These are phyloP conservation scores for Clepsis dumicolana DNA, from an alignment of 2,888 invertebrate species.

Conservation along the genomic window DNA sequence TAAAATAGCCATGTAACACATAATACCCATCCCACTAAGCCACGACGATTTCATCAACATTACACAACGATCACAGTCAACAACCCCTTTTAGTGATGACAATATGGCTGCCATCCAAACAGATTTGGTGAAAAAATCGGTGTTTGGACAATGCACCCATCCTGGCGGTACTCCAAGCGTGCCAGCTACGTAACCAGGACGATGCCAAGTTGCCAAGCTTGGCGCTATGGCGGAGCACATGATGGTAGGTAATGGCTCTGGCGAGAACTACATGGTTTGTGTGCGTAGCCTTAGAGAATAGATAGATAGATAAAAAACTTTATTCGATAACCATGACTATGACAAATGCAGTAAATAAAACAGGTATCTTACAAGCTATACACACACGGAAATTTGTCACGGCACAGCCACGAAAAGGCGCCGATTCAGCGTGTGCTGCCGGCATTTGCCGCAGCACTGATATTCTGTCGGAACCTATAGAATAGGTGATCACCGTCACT, in stretches of 20 bases:
- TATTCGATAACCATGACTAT: too few species aligned
- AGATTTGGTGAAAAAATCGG: conserved; percentile 59
- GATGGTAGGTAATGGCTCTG: conserved; percentile 34
- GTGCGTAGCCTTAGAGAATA: too few species aligned
- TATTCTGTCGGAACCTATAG: too few species aligned
- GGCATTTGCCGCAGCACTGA: too few species aligned
- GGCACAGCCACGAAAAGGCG: too few species aligned
- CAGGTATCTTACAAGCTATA: too few species aligned
- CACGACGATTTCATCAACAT: conserved; percentile 16
- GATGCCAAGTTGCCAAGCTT: conserved; percentile 51
- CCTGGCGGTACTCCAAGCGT: conserved; percentile 72
- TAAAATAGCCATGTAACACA: neutral
- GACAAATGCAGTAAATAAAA: too few species aligned
- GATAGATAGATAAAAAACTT: too few species aligned
- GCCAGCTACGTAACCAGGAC: conserved; percentile 58
- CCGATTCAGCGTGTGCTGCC: too few species aligned
- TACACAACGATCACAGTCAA: conserved; percentile 33
- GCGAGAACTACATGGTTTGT: neutral
- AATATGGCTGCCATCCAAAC: conserved; percentile 70
- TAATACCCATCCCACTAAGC: neutral
- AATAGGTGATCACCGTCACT: too few species aligned
- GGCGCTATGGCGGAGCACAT: conserved; percentile 51
- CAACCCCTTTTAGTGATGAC: conserved; percentile 33
- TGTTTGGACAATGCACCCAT: conserved; percentile 61
- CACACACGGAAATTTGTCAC: too few species aligned